A percentile compares a stretch with the other conserved stretches of the same genome.
phyloP scores from a whole-genome alignment of 53 echinoderm and acorn worm genomes.

The Stichopus horrens region DNA sequence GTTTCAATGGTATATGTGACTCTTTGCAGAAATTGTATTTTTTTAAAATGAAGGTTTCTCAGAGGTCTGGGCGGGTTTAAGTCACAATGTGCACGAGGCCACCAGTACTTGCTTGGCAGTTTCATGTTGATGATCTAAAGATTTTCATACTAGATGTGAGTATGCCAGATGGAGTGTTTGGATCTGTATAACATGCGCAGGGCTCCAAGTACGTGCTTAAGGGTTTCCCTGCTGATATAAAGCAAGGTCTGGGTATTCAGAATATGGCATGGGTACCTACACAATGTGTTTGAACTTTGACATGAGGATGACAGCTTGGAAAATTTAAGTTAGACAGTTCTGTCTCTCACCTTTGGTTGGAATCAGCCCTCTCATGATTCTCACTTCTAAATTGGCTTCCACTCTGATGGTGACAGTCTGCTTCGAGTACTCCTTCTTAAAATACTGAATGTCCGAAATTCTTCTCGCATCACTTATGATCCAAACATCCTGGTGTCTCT shows the following conservation, averaged over 20 bases:
- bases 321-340: background rate
- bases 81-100: too few species aligned
- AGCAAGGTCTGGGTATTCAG: background rate
- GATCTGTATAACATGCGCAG: too few species aligned
- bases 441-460: constrained; percentile 72
- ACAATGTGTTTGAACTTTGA: background rate
- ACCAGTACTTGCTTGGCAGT: too few species aligned
- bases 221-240: too few species aligned
- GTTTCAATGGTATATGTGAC: too few species aligned
- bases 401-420: constrained; percentile 78
- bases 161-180: too few species aligned
- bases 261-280: background rate
- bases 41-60: too few species aligned
- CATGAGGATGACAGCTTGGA: background rate
- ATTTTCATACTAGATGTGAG: too few species aligned
- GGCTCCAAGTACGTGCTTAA: too few species aligned
- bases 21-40: too few species aligned
- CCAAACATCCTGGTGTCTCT: constrained; percentile 59
- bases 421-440: constrained; percentile 60
- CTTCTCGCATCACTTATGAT: constrained; percentile 94
- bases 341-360: constrained; percentile 38
- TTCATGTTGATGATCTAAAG: too few species aligned
- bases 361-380: constrained; percentile 70
- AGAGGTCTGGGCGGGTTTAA: too few species aligned
- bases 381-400: constrained; percentile 63